These are phyloP conservation scores for Cheilosia urbana DNA, from an alignment of 2,888 invertebrate genomes.

Conservation along the genomic window DNA sequence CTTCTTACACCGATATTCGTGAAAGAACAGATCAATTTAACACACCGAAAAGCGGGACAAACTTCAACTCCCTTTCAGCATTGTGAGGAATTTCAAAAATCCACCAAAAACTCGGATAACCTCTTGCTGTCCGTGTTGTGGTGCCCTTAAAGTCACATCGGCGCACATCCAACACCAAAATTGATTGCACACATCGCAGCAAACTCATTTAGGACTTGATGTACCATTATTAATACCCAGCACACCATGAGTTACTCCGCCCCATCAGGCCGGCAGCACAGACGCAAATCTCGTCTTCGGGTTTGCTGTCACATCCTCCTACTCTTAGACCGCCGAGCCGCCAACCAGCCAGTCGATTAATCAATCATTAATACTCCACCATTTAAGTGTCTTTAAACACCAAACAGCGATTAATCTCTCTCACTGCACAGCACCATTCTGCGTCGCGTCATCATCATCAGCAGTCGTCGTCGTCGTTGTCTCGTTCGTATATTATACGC, in stretches of 20 bases:
- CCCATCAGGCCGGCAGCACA: constrained; percentile 34
- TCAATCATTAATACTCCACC: constrained; percentile 75
- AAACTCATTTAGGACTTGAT: constrained; percentile 61
- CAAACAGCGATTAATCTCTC: constrained; percentile 76
- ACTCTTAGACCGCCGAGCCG: constrained; percentile 36
- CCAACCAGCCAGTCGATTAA: constrained; percentile 63
- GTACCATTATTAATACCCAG: constrained; percentile 65
- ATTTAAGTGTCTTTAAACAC: constrained; percentile 76
- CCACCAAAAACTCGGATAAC: constrained; percentile 25
- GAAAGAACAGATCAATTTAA: constrained; percentile 64
- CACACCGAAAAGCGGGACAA: constrained; percentile 40
- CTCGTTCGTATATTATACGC: constrained; percentile 30
- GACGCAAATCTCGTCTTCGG: constrained; percentile 3
- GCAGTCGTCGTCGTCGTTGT: constrained; percentile 28
- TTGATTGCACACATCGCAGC: constrained; percentile 58
- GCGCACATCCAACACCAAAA: constrained; percentile 8
- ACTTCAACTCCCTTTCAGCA: constrained; percentile 34
- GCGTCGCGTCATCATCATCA: constrained; percentile 64
- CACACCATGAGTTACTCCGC: constrained; percentile 61
- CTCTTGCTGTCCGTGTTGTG: constrained; percentile 1
- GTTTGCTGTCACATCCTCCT: constrained; percentile 60
- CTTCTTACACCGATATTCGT: constrained; percentile 52
- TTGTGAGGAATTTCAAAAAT: constrained; percentile 16
- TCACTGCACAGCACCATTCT: constrained; percentile 65
- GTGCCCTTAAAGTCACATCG: constrained; percentile 19